phyloP scores from a whole-genome alignment of 2,797 vertebrate genomes.

The Coreius guichenoti region DNA sequence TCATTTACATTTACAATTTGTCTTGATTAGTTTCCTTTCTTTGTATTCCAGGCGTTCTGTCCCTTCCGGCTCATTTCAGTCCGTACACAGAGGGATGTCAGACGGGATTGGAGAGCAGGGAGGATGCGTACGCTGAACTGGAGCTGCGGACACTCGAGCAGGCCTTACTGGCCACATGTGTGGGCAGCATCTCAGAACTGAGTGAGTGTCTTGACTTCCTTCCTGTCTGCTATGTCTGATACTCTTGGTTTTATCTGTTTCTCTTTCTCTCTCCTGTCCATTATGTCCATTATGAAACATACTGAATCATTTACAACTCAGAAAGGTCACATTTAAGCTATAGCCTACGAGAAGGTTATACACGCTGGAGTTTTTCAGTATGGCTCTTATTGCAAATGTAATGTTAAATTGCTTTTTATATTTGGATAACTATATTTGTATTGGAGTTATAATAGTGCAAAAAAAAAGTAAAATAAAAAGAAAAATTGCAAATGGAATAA shows the following conservation, averaged over 20 bases:
- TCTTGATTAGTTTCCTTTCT: neutral
- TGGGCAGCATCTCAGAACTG: slow-evolving; percentile 97
- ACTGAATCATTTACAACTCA: slow-evolving; percentile 3
- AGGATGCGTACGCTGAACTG: slow-evolving; percentile 93
- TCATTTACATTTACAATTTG: neutral
- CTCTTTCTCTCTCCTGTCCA: neutral
- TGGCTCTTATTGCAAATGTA: neutral
- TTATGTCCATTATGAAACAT: neutral
- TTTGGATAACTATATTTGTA: neutral
- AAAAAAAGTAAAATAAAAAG: neutral
- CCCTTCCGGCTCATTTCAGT: slow-evolving; percentile 95
- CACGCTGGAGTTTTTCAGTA: neutral
- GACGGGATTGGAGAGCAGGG: slow-evolving; percentile 82
- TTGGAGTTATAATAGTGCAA: neutral
- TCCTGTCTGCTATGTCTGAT: slow-evolving; percentile 5
- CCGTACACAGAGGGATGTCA: slow-evolving; percentile 90
- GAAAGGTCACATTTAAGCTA: slow-evolving; percentile 7
- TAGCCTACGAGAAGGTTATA: neutral
- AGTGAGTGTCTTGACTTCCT: slow-evolving; percentile 82
- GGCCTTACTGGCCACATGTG: slow-evolving; percentile 94
- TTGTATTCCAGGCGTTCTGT: slow-evolving; percentile 84
- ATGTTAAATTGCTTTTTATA: too few species aligned
- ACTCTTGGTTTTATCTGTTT: slow-evolving; percentile 15
- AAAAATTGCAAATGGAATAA: neutral
- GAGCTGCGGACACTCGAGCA: slow-evolving; percentile 96